Percentiles rank a stretch among this genome's conserved stretches.
Evolutionary conservation across 2,113 vertebrate species (phyloP).

Genomic region (Semicossyphus pulcher): DNA sequence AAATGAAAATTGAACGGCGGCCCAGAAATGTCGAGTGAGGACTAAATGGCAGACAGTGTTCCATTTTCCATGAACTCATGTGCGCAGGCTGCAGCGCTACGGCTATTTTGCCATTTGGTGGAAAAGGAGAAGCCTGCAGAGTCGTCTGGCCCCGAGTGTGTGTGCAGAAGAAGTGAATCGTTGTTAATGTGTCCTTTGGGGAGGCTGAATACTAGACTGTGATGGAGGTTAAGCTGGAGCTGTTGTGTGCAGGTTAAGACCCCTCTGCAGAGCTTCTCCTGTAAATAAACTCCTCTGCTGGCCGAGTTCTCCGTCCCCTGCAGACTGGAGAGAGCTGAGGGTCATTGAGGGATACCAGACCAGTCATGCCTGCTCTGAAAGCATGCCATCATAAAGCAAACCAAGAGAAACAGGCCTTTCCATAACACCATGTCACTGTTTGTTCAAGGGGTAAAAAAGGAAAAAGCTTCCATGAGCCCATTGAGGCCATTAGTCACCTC

Average conservation of each 20-base stretch:
- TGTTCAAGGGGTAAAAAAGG: too few species aligned
- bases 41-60: constrained; percentile 73
- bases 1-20: constrained; percentile 80
- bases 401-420: constrained; percentile 4
- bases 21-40: constrained; percentile 82
- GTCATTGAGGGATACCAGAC: constrained; percentile 47
- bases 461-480: too few species aligned
- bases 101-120: constrained; percentile 45
- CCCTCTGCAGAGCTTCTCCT: constrained; percentile 24
- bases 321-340: constrained; percentile 21
- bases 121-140: constrained; percentile 56
- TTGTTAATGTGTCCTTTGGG: constrained; percentile 61
- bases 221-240: constrained; percentile 54
- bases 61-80: constrained; percentile 80
- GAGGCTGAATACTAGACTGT: constrained; percentile 44
- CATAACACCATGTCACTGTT: neutral
- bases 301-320: constrained; percentile 18
- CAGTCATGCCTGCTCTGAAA: constrained; percentile 2
- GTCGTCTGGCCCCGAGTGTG: constrained; percentile 11
- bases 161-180: constrained; percentile 43
- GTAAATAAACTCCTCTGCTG: constrained; percentile 63
- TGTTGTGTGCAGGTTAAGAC: constrained; percentile 46
- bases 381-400: constrained; percentile 7
- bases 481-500: too few species aligned
- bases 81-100: constrained; percentile 46